These are phyloP conservation scores for Eriocheir sinensis DNA, from an alignment of 1,140 invertebrate genomes.

Conservation along the genomic window DNA sequence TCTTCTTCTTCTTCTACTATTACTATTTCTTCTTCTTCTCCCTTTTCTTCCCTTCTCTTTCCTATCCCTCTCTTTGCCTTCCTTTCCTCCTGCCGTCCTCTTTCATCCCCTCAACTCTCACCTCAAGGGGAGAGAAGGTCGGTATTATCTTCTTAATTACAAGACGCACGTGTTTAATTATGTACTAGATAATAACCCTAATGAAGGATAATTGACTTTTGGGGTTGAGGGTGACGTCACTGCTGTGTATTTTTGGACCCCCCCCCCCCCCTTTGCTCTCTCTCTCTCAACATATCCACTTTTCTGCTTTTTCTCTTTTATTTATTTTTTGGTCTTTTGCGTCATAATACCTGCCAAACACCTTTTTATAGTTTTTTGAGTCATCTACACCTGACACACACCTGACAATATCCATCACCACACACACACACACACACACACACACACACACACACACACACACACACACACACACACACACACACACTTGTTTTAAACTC, in stretches of 20 bases:
- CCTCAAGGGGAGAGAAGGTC: constrained; percentile 10
- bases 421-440: too few relatives aligned
- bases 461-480: too few relatives aligned
- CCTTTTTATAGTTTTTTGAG: too few relatives aligned
- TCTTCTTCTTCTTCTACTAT: too few relatives aligned
- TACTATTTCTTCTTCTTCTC: background rate
- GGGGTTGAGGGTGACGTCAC: background rate
- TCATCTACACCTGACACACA: too few relatives aligned
- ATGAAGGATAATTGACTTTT: background rate
- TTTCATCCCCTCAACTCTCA: background rate
- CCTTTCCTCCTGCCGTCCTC: background rate
- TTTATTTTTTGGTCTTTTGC: too few relatives aligned
- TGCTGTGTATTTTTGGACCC: background rate
- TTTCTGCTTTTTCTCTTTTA: background rate
- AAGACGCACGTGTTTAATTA: constrained; percentile 2
- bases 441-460: too few relatives aligned
- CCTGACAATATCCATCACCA: too few relatives aligned
- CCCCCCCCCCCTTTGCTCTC: background rate
- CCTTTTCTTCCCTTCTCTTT: too few relatives aligned
- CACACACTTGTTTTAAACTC: too few relatives aligned
- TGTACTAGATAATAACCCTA: constrained; percentile 8
- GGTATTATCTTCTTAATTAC: constrained; percentile 26
- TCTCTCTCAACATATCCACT: background rate
- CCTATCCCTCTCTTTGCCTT: too few relatives aligned
- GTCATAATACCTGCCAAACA: too few relatives aligned